A percentile compares a stretch with the other conserved stretches of the same genome.
These are phyloP conservation scores for Sinelater perroti DNA, from an alignment of 2,888 invertebrate genomes.

Conservation along the genomic window DNA sequence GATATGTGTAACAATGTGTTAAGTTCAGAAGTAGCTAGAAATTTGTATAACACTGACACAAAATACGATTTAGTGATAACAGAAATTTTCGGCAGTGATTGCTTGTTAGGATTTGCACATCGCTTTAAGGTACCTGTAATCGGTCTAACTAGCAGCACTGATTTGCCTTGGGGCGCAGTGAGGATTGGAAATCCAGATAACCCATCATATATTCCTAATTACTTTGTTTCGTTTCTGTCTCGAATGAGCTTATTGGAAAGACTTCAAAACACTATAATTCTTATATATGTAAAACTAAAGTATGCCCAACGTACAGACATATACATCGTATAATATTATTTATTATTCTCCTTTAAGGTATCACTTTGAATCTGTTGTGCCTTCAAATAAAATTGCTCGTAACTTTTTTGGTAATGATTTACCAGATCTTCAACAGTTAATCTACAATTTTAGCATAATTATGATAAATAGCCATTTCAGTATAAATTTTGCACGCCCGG, in stretches of 20 bases:
- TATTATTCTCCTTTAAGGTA: neutral
- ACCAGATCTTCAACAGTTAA: conserved; percentile 60
- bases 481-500: conserved; percentile 65
- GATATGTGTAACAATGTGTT: no score
- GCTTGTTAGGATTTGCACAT: no score
- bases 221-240: conserved; percentile 63
- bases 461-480: conserved; percentile 68
- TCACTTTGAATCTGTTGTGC: neutral
- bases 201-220: conserved; percentile 66
- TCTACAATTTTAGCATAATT: conserved; percentile 64
- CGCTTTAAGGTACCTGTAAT: no score
- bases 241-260: conserved; percentile 65
- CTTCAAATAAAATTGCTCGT: conserved; percentile 52
- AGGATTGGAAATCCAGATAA: conserved; percentile 66
- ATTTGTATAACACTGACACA: no score
- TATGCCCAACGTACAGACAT: neutral
- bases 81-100: no score
- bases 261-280: conserved; percentile 60
- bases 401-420: conserved; percentile 63
- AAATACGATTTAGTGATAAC: no score
- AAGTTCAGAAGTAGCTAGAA: no score
- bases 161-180: conserved; percentile 67
- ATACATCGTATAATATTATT: neutral
- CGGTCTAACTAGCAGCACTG: no score
- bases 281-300: conserved; percentile 14